Percentiles rank a stretch among this genome's conserved stretches.
Conservation (phyloP, 2,113 vertebrate genomes). For the Entelurus aequoreus region DNA sequence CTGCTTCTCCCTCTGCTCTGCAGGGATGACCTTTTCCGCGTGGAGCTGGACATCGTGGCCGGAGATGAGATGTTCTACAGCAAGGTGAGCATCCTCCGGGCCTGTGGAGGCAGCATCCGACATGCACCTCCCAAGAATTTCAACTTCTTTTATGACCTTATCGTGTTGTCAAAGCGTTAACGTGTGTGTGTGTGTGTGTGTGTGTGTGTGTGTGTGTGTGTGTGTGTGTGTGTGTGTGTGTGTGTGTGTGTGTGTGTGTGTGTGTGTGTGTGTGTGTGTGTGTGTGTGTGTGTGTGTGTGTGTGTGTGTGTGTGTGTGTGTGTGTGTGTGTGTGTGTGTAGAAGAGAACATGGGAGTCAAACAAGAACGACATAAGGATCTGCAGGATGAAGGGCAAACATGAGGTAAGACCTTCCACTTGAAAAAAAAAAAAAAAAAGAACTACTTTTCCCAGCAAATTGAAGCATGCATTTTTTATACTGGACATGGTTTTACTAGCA, state of each 20-base stretch:
- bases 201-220: too few relatives aligned
- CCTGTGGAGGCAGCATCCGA: not conserved
- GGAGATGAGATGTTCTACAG: slow-evolving; percentile 87
- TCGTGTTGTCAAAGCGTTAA: not conserved
- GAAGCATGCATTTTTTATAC: too few relatives aligned
- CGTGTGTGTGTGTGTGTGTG: slow-evolving; percentile 32
- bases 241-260: too few relatives aligned
- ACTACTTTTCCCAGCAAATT: too few relatives aligned
- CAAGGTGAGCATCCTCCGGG: slow-evolving; percentile 71
- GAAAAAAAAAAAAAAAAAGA: too few relatives aligned
- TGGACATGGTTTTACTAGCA: too few relatives aligned
- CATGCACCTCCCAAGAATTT: slow-evolving; percentile 4
- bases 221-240: too few relatives aligned
- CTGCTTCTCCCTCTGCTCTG: slow-evolving; percentile 11
- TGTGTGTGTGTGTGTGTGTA: slow-evolving; percentile 39
- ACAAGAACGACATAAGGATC: slow-evolving; percentile 90
- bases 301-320: not conserved
- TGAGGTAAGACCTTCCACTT: slow-evolving; percentile 70
- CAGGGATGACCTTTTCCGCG: slow-evolving; percentile 89
- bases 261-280: too few relatives aligned
- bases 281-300: not conserved
- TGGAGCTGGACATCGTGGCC: slow-evolving; percentile 82
- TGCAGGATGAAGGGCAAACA: slow-evolving; percentile 96
- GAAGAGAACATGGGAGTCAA: slow-evolving; percentile 92
- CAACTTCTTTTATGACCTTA: not conserved